phyloP scores from a whole-genome alignment of 2,113 vertebrate species.

The Morone chrysops region DNA sequence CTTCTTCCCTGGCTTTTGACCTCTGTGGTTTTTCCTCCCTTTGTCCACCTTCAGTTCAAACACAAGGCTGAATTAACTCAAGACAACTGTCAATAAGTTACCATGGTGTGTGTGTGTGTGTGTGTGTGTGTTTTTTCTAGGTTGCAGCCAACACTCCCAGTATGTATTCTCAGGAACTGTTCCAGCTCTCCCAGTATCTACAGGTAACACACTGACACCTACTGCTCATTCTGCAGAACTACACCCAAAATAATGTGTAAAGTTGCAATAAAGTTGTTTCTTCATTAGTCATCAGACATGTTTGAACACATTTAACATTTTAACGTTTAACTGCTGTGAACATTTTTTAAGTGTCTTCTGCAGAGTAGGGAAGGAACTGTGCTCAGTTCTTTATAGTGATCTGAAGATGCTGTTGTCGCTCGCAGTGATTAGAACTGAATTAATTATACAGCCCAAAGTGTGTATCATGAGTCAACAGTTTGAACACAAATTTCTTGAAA shows the following conservation, averaged over 20 bases:
- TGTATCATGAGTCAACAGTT: background rate
- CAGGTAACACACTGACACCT: constrained; percentile 89
- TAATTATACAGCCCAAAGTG: background rate
- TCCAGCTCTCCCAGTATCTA: constrained; percentile 99
- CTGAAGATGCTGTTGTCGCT: background rate
- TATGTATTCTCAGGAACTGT: constrained; percentile 99
- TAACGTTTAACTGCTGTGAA: background rate
- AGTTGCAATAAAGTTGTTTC: background rate
- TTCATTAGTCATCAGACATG: background rate
- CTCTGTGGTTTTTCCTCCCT: background rate
- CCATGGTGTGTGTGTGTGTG: constrained; percentile 11
- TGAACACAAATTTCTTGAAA: too few relatives aligned
- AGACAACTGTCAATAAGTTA: background rate
- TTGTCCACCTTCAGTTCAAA: constrained; percentile 15
- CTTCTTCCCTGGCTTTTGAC: background rate
- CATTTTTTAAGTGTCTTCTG: background rate
- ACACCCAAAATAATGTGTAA: background rate
- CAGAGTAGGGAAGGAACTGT: background rate
- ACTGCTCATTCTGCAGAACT: constrained; percentile 35
- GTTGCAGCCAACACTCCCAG: constrained; percentile 99
- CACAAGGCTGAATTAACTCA: constrained; percentile 9
- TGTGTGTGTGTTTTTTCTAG: constrained; percentile 75
- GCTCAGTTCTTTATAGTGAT: background rate
- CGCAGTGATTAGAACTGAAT: background rate
- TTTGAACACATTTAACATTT: background rate